Evolutionary conservation across 2,113 vertebrate species (phyloP).

Genomic region (Regulus satrapa): DNA sequence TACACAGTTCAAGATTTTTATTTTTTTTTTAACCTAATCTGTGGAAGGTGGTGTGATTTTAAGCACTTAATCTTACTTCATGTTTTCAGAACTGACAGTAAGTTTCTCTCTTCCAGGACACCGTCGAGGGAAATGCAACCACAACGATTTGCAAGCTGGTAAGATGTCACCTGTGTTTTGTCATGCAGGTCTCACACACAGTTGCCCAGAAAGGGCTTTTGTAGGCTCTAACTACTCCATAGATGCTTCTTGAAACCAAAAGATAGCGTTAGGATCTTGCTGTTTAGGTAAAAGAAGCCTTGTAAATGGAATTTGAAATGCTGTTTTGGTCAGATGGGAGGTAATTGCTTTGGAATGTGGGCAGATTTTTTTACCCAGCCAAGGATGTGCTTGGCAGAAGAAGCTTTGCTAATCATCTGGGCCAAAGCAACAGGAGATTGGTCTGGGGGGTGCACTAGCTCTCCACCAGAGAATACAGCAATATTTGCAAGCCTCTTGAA

Average conservation of each 20-base stretch:
- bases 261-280: background rate
- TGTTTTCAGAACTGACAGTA: background rate
- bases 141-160: background rate
- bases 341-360: background rate
- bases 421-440: background rate
- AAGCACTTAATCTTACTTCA: background rate
- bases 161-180: background rate
- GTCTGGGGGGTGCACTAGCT: background rate
- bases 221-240: background rate
- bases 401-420: background rate
- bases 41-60: background rate
- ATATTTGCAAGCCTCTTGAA: background rate
- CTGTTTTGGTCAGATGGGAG: background rate
- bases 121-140: background rate
- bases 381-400: background rate
- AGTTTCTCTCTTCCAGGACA: constrained; percentile 28
- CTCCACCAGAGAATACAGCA: background rate
- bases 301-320: background rate
- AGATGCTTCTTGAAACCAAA: background rate
- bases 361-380: background rate
- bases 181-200: background rate
- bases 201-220: background rate
- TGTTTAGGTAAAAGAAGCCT: background rate
- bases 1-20: background rate
- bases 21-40: background rate